phyloP scores from a whole-genome alignment of 2,797 vertebrate species.

The Cyclura pinguis region DNA sequence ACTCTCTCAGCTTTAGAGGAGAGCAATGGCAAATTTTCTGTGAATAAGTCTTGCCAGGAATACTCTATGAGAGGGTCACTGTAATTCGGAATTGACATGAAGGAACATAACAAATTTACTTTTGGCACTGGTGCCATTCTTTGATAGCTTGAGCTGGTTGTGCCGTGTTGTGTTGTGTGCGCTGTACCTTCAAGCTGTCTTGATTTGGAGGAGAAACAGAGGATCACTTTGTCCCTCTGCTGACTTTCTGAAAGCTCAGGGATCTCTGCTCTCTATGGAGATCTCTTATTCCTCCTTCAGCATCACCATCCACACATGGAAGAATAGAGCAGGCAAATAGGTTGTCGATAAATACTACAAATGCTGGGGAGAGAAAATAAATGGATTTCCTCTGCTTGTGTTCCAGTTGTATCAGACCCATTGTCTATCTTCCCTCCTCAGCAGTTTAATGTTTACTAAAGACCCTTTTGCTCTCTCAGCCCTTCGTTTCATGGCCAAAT shows the following conservation, averaged over 20 bases:
- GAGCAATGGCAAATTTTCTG: too few relatives aligned
- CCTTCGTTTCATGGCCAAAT: background rate
- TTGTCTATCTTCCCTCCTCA: background rate
- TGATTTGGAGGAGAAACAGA: background rate
- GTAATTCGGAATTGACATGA: too few relatives aligned
- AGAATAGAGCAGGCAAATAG: background rate
- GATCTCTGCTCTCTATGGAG: background rate
- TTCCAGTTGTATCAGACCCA: background rate
- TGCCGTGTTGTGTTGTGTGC: too few relatives aligned
- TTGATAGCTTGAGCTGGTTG: background rate
- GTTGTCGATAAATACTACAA: background rate
- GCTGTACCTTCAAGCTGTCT: background rate
- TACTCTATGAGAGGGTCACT: too few relatives aligned
- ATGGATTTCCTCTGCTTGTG: too few relatives aligned
- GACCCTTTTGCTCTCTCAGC: background rate
- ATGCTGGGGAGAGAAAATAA: background rate
- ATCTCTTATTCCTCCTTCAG: background rate
- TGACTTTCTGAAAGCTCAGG: background rate
- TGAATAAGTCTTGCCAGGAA: too few relatives aligned
- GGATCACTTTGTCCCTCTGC: background rate
- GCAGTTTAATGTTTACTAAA: constrained; percentile 8
- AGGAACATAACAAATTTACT: too few relatives aligned
- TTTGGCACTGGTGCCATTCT: background rate
- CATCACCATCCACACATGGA: background rate
- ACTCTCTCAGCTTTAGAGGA: too few relatives aligned